These are phyloP conservation scores for Girardinichthys multiradiatus DNA, from an alignment of 2,113 vertebrate genomes.

Conservation along the genomic window DNA sequence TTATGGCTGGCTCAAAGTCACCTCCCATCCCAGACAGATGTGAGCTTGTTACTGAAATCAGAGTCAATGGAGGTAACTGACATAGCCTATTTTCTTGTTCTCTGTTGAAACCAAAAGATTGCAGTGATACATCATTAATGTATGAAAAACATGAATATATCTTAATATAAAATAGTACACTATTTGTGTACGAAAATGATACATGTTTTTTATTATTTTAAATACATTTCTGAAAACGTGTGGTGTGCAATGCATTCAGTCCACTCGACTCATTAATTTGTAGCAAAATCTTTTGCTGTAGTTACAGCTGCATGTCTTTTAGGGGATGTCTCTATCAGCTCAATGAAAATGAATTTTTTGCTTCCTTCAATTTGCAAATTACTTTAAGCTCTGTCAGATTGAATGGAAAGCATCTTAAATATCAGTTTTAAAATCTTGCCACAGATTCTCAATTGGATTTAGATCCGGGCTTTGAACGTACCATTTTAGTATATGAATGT, in stretches of 20 bases:
- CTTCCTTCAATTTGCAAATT: not conserved
- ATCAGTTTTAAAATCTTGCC: not conserved
- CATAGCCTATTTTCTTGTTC: not conserved
- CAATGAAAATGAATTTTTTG: too few species aligned
- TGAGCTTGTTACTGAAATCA: slow-evolving; percentile 17
- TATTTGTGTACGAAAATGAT: too few species aligned
- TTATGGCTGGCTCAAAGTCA: slow-evolving; percentile 43
- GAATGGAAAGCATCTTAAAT: not conserved
- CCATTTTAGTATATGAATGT: too few species aligned
- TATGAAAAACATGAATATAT: not conserved
- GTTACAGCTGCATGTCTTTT: too few species aligned
- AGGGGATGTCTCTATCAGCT: too few species aligned
- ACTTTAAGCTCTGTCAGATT: not conserved
- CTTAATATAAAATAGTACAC: too few species aligned
- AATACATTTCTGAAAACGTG: too few species aligned
- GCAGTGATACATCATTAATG: not conserved
- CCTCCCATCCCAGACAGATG: slow-evolving; percentile 25
- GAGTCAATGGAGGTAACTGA: slow-evolving; percentile 13
- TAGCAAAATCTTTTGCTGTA: too few species aligned
- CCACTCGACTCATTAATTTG: too few species aligned
- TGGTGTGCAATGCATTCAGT: too few species aligned
- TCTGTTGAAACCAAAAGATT: not conserved
- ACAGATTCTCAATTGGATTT: not conserved
- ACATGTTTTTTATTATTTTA: too few species aligned
- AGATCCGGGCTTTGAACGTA: too few species aligned